Evolutionary conservation across 1,140 invertebrate genomes (phyloP), one percentile per base, ranked within the genome.

Genomic region (Drosophila miranda): DNA sequence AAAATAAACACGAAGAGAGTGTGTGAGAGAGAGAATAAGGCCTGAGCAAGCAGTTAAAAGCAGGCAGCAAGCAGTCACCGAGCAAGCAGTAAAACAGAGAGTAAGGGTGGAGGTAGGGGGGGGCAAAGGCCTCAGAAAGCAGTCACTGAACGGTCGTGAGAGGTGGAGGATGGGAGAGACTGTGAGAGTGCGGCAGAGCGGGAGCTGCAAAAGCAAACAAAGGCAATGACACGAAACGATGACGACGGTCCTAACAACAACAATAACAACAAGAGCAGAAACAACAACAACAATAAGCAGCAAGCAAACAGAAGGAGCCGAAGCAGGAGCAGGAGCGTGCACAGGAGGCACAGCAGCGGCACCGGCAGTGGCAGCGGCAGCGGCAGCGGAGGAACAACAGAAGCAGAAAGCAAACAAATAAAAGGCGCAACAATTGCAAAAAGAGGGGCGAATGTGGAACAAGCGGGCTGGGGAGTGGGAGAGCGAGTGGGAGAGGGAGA

Each of bases 361-460:
- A 7, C 3, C 11, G 11, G 9, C 3, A 38, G 34, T 9, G 11
- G 9, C 9, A 7, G 9, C 11, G 11, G 9, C 3, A 38, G 34
- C 30, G 11, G 9, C 30, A 34, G 34, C 34, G 34, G 11, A 38
- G 34, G 34, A 38, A 38, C 34, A 38, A 38, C 34, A 38, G 34
- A 38, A 79, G 66, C 71, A 76, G 62, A 69, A 74, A 71, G 82
- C 77, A 86, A 86, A 82, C 74, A 86, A 87, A 86, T 86, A 87
- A 86, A 86, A 86, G 82, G 82, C 82, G 82, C 82, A 86, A 86
- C 82, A 86, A 86, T 86, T 86, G 82, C 82, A 75, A 61, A 71
- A 55, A 48, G 57, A 13, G 4, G 11, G 9, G 48, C 43, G 48
- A 64, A 60, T 43, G 56, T 55, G 44, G 43, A 42, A 46, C 19